A percentile compares a stretch with the other conserved stretches of the same genome.
Conservation (phyloP, 2,113 vertebrate species). For the Ptyas mucosa region DNA sequence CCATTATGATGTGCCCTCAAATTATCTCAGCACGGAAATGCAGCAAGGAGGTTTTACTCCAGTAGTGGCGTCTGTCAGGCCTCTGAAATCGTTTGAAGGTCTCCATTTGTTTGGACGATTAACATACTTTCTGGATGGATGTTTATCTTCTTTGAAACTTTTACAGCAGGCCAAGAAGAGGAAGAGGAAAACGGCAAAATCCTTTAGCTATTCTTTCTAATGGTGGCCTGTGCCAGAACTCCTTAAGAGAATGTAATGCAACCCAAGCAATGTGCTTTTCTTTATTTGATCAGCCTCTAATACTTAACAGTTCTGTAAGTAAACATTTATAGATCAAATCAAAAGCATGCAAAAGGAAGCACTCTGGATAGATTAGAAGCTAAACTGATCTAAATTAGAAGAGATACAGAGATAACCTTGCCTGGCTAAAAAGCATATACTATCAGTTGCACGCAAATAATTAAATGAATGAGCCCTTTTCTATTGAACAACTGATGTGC, state of each 20-base stretch:
- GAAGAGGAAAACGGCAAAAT: neutral
- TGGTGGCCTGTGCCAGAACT: constrained; percentile 10
- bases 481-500: constrained; percentile 76
- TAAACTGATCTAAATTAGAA: constrained; percentile 71
- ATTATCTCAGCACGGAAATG: neutral
- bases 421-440: constrained; percentile 73
- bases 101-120: constrained; percentile 66
- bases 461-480: constrained; percentile 78
- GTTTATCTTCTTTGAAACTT: constrained; percentile 69
- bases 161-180: constrained; percentile 56
- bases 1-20: fast-evolving
- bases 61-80: constrained; percentile 33
- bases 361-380: constrained; percentile 65
- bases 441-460: constrained; percentile 73
- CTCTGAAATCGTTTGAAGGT: constrained; percentile 61
- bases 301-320: constrained; percentile 68
- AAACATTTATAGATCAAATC: constrained; percentile 68
- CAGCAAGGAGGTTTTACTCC: constrained; percentile 12
- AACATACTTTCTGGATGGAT: constrained; percentile 65
- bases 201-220: constrained; percentile 41
- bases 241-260: constrained; percentile 44
- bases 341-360: constrained; percentile 62
- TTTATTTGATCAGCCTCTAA: constrained; percentile 71
- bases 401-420: constrained; percentile 78
- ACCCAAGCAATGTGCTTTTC: constrained; percentile 44